These are phyloP conservation scores for Globodera ellingtonae DNA, from an alignment of 1,140 invertebrate genomes.

Conservation along the genomic window DNA sequence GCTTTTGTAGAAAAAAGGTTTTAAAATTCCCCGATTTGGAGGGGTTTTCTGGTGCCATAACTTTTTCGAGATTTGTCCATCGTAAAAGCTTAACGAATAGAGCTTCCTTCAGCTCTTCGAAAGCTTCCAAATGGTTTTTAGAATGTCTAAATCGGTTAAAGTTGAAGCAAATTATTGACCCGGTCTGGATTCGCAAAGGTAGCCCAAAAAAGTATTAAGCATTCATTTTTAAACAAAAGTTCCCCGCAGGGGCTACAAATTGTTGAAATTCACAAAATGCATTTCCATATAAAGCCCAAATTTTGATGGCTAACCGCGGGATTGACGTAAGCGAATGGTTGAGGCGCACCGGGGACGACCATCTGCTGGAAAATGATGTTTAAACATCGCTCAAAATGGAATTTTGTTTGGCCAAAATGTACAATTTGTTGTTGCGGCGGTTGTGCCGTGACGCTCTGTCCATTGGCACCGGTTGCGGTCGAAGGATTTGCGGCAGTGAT, in stretches of 20 bases:
- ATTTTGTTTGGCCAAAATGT: constrained; percentile 7
- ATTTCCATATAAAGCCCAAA: neutral
- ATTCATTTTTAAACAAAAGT: neutral
- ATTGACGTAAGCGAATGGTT: neutral
- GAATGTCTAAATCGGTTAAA: too few relatives aligned
- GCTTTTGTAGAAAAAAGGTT: too few relatives aligned
- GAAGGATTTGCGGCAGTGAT: neutral
- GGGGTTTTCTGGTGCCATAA: too few relatives aligned
- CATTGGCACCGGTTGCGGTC: neutral
- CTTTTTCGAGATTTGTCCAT: too few relatives aligned
- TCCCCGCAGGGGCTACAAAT: too few relatives aligned
- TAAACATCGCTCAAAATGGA: neutral
- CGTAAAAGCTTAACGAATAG: too few relatives aligned
- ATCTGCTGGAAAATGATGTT: neutral
- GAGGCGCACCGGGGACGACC: neutral
- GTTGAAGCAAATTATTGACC: too few relatives aligned
- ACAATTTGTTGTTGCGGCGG: constrained; percentile 5
- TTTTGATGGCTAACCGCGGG: neutral
- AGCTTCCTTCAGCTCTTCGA: too few relatives aligned
- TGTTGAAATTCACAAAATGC: too few relatives aligned
- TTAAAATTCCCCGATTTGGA: too few relatives aligned
- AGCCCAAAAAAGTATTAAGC: neutral
- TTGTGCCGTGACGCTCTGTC: constrained; percentile 1
- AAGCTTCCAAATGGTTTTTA: too few relatives aligned
- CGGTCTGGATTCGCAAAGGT: too few relatives aligned